phyloP scores from a whole-genome alignment of 2,888 invertebrate genomes.

The Volucella inanis region DNA sequence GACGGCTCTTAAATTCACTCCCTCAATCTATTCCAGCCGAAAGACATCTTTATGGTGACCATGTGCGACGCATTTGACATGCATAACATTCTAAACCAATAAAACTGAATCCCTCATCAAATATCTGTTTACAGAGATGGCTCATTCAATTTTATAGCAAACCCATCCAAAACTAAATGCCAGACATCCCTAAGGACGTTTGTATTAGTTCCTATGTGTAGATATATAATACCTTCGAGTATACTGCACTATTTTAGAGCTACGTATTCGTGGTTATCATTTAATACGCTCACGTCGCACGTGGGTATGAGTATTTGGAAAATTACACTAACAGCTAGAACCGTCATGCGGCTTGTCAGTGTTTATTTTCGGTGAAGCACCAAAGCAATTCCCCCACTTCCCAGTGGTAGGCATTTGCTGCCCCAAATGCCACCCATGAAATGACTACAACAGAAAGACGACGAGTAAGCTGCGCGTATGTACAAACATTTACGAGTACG shows the following conservation, averaged over 20 bases:
- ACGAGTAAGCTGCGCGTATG: slow-evolving; percentile 16
- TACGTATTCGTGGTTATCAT: not conserved
- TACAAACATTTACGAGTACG: slow-evolving; percentile 47
- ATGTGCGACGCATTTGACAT: slow-evolving; percentile 8
- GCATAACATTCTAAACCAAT: not conserved
- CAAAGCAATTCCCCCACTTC: not conserved
- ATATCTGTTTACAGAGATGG: slow-evolving; percentile 28
- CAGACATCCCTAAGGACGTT: not conserved
- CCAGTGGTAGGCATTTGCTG: not conserved
- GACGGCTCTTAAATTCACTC: too few relatives aligned
- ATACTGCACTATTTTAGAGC: not conserved
- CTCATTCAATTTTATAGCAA: slow-evolving; percentile 8
- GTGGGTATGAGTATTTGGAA: slow-evolving; percentile 11
- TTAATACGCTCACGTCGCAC: slow-evolving; percentile 26
- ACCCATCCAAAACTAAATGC: not conserved
- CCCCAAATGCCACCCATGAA: slow-evolving; percentile 38
- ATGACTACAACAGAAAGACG: not conserved
- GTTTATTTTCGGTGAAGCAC: slow-evolving; percentile 30
- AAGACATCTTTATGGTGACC: slow-evolving; percentile 24
- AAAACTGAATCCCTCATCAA: slow-evolving; percentile 14
- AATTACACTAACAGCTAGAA: not conserved
- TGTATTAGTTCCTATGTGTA: too few relatives aligned
- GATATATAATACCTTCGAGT: too few relatives aligned
- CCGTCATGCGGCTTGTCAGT: not conserved
- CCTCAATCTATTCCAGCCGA: not conserved